Evolutionary conservation across 2,888 invertebrate species (phyloP), one percentile per base, ranked within the genome.

Genomic region (Fragum whitleyi): DNA sequence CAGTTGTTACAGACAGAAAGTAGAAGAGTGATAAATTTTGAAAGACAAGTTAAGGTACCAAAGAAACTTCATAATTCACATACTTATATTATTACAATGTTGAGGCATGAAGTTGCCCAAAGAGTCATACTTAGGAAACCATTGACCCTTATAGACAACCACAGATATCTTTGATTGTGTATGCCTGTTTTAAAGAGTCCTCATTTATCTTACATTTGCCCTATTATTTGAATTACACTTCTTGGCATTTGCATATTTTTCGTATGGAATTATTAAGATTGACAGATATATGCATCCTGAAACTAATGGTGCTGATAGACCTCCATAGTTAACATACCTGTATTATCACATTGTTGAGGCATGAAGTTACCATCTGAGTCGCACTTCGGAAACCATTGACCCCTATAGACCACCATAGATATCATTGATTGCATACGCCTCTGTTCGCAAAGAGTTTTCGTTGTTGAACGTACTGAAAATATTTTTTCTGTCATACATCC

Each of bases 351-450:
- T 57, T 91, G 91, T 62, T 90, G 73, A 26, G 89, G 83, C 29
- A 81, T 53, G 72, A 88, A 91, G 62, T 85, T 77, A 2, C 91
- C 91, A 0, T 86, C 71, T 0, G 71, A 51, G 71, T 90, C 90
- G 87, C 91, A 91, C 28, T 84, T 87, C 2, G 91, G 88, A 51
- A 86, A 86, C 90, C 90, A 91, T 78, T 89, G 86, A 0, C 90
- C 90, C n/a, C 74, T 51, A 71, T 88, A 91, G 1, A 91, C 84
- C 6, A 89, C 81, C 86, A 89, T 87, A 7, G 84, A 83, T 9
- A 91, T 89, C 83, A 88, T 81, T 11, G 88, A 70, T 5, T 70
- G 28, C 21, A 78, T 79, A 11, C 86, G 74, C 62, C 74, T 85
- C 77, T 84, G 86, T 26, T 88, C 72, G 72, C 91, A 91, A 3